Evolutionary conservation across 30 jellyfish, hydroid and myxozoan genomes (phyloP).

Genomic region (Aurelia sp.): DNA sequence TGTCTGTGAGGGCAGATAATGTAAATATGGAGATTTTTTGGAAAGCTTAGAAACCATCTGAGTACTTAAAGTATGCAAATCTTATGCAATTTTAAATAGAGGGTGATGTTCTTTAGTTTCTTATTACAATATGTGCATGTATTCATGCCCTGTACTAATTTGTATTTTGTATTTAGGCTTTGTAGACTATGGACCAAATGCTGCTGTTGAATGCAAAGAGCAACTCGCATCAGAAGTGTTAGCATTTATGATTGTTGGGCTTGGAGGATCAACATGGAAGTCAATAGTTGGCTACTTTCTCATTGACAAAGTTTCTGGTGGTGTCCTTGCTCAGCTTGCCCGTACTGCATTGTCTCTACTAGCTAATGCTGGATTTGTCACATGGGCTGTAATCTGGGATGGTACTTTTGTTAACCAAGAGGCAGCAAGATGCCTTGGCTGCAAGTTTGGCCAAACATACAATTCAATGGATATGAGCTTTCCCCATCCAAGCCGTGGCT

Average conservation of each 20-base stretch:
- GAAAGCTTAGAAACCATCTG: background rate
- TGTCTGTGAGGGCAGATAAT: too few species aligned
- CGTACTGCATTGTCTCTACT: constrained; percentile 46
- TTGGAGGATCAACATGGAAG: constrained; percentile 23
- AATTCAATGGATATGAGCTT: background rate
- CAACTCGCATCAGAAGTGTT: constrained; percentile 16
- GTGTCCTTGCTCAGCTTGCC: constrained; percentile 31
- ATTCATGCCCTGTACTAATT: background rate
- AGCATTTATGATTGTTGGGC: constrained; percentile 34
- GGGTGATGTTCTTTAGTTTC: constrained; percentile 4
- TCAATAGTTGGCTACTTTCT: constrained; percentile 12
- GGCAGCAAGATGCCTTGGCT: constrained; percentile 44
- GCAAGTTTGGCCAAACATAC: constrained; percentile 24
- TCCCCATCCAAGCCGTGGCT: constrained; percentile 50
- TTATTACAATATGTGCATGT: background rate
- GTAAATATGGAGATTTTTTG: background rate
- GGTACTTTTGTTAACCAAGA: constrained; percentile 53
- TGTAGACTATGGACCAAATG: constrained; percentile 37
- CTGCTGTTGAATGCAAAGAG: constrained; percentile 20
- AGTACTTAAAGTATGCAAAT: background rate
- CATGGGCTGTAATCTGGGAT: constrained; percentile 48
- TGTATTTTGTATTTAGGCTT: background rate
- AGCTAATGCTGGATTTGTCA: constrained; percentile 40
- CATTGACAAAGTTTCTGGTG: constrained; percentile 19
- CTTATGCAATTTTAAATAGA: constrained; percentile 3